phyloP scores from a whole-genome alignment of 2,113 vertebrate species.

The Aldabrachelys gigantea region DNA sequence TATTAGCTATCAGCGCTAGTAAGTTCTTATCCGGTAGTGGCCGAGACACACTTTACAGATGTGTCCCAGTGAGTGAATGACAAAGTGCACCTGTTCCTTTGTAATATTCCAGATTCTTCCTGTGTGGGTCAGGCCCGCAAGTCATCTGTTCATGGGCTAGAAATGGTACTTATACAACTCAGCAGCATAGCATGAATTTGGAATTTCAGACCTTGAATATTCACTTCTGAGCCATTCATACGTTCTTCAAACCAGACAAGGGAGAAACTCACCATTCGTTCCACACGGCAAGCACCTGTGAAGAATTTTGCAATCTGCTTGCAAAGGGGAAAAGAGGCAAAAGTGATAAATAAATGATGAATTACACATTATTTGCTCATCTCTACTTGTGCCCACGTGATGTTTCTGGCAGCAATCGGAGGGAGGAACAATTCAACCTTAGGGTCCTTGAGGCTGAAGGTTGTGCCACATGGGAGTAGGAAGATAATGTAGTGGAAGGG shows the following conservation, averaged over 20 bases:
- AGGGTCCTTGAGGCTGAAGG: not conserved
- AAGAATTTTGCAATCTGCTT: constrained; percentile 56
- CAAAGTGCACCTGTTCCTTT: constrained; percentile 1
- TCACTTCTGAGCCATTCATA: constrained; percentile 62
- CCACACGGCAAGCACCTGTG: constrained; percentile 34
- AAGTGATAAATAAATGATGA: constrained; percentile 70
- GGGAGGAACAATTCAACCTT: constrained; percentile 38
- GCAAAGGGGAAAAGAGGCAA: constrained; percentile 48
- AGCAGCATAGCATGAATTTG: not conserved
- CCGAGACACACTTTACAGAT: not conserved
- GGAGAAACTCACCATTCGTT: constrained; percentile 58
- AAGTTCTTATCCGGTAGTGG: not conserved
- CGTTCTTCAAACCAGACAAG: constrained; percentile 58
- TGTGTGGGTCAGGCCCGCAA: not conserved
- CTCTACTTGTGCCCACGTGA: constrained; percentile 52
- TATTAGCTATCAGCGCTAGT: not conserved
- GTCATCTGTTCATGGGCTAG: not conserved
- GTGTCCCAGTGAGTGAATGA: not conserved
- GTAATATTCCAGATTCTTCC: constrained; percentile 10
- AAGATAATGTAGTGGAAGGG: not conserved
- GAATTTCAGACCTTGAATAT: constrained; percentile 60
- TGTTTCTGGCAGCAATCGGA: constrained; percentile 55
- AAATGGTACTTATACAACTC: not conserved
- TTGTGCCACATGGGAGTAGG: not conserved
- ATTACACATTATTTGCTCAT: constrained; percentile 75